Percentiles rank a stretch among this genome's conserved stretches.
These are phyloP conservation scores for Thecophora atra DNA, from an alignment of 2,888 invertebrate genomes.

Conservation along the genomic window DNA sequence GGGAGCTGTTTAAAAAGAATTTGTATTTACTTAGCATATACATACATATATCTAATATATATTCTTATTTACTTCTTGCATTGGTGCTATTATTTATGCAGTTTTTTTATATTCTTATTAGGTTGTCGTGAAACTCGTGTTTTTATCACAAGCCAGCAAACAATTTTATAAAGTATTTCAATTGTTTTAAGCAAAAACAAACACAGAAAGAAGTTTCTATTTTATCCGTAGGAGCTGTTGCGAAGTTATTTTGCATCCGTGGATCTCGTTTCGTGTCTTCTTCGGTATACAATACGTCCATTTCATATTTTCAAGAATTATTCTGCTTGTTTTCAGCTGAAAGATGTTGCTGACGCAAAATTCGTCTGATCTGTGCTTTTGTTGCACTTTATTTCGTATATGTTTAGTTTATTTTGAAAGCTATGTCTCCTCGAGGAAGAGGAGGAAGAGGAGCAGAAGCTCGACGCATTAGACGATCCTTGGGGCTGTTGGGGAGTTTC, in stretches of 20 bases:
- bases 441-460: neutral
- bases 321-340: neutral
- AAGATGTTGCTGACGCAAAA: slow-evolving; percentile 30
- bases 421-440: neutral
- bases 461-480: no score
- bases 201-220: neutral
- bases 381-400: neutral
- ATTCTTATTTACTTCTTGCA: neutral
- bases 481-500: neutral
- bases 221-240: no score
- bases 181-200: slow-evolving; percentile 30
- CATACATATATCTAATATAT: neutral
- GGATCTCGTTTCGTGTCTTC: no score
- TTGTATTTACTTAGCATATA: no score
- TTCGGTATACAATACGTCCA: neutral
- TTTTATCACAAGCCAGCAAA: neutral
- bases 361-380: slow-evolving; percentile 35
- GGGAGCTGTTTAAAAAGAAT: no score
- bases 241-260: no score
- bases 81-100: neutral
- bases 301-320: no score
- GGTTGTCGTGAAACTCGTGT: neutral
- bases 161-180: slow-evolving; percentile 23
- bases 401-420: neutral
- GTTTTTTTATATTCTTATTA: neutral